A percentile compares a stretch with the other conserved stretches of the same genome.
These are phyloP conservation scores for Cremastobaeus sp. DNA, from an alignment of 2,888 invertebrate genomes.

Conservation along the genomic window DNA sequence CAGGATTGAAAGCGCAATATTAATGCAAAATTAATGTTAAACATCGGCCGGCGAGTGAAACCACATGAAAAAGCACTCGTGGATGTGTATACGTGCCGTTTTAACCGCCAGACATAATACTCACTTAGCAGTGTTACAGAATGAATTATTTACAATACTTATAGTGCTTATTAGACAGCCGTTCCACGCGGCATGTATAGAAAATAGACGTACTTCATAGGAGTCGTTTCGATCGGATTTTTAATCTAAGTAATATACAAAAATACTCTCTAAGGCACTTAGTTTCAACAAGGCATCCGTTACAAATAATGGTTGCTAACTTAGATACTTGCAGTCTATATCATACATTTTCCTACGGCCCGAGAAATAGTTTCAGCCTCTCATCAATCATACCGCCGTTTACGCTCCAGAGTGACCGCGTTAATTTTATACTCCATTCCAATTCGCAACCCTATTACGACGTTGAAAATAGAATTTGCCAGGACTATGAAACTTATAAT, in stretches of 20 bases:
- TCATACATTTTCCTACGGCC: constrained; percentile 40
- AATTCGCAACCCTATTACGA: not conserved
- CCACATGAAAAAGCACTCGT: no score
- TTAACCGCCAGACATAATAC: constrained; percentile 21
- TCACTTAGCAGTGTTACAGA: constrained; percentile 17
- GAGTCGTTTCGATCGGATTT: constrained; percentile 33
- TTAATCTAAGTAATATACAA: constrained; percentile 57
- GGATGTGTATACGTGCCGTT: no score
- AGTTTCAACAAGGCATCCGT: constrained; percentile 53
- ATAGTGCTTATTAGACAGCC: constrained; percentile 43
- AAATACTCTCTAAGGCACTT: constrained; percentile 63
- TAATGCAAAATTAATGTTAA: constrained; percentile 42
- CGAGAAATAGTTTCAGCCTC: constrained; percentile 15
- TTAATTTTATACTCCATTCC: not conserved
- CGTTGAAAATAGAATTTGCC: not conserved
- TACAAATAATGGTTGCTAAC: constrained; percentile 43
- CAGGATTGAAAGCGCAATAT: constrained; percentile 27
- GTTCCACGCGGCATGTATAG: constrained; percentile 44
- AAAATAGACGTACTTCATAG: constrained; percentile 54
- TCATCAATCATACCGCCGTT: constrained; percentile 6
- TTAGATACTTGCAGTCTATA: constrained; percentile 51
- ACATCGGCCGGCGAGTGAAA: not conserved
- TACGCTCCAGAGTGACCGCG: not conserved
- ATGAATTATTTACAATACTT: constrained; percentile 58
- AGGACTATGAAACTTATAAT: no score